Base-by-base conservation (phyloP, 2,888 invertebrate genomes). In the Protula sp. region DNA sequence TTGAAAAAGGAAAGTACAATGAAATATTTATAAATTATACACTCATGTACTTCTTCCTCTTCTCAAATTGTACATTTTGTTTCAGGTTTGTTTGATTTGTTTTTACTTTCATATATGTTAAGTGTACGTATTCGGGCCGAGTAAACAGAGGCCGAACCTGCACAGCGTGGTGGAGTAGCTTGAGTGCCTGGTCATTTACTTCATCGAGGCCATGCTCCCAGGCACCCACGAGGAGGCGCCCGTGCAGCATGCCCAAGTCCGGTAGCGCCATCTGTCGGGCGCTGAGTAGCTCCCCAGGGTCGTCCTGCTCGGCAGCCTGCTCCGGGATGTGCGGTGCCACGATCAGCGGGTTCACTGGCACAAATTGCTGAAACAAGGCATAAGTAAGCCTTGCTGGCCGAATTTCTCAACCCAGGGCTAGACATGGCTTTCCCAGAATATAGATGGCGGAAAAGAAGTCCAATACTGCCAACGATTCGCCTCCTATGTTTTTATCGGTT, bases 201-300 rank as follows among this genome's bases (percentile, higher is more conserved):
- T 75, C 75, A 68, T 91, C 88, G 48, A 94, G 84, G 0, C 91
- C 92, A 54, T 87, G 86, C 74, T 94, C 92, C 93, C 93, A 94
- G 3, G 92, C 92, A 2, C 89, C 88, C 9, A 94, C 85, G 80
- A 92, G 86, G 70, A 94, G 87, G 61, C 92, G 84, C 0, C 92
- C 91, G 64, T 90, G 85, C 3, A 94, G 87, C 73, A 93, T 87
- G 0, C 89, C 88, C 65, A 87, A 86, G 77, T 93, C 93, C 0
- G 94, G 94, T 62, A 94, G 81, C 72, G 90, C 88, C 60, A 90
- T 82, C 79, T 92, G 92, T 77, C 90, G 85, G 0, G 84, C 85
- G 61, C 85, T 45, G 28, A 55, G n/a, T 51, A 61, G 58, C 22
- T 30, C 58, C 22, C 54, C 57, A 38, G 52, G 61, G n/a, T 62